Base-by-base conservation (phyloP, 2,888 invertebrate species). In the Crocallis elinguaria region DNA sequence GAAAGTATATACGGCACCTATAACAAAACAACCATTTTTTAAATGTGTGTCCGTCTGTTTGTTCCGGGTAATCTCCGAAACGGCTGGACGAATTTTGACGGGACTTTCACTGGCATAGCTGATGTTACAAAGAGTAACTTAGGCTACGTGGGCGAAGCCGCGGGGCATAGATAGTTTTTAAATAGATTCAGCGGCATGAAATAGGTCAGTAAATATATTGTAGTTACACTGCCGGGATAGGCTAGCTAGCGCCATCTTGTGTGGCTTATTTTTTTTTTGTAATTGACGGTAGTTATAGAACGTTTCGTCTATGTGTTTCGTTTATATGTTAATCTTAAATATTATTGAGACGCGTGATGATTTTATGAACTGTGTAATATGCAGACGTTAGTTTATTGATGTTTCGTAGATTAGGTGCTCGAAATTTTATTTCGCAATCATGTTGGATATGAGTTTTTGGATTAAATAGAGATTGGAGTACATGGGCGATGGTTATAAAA, bases 361-460 rank as follows among this genome's bases (percentile, higher is more conserved):
- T 48, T 48, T 54, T 54, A 54, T 54, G 53, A 54, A 54, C 33
- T 54, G 49, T 43, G 37, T 54, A 50, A 37, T 49, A 37, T 42
- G 30, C 41, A 49, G 33, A 46, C 16, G 36, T 44, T 39, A 44
- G 42, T 45, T 48, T 38, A 46, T 38, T 55, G 45, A 39, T 21
- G 48, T 49, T 49, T 49, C 21, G 23, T 44, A 54, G 43, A 16
- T 37, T 48, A 48, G 48, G 37, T 43, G 38, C 29, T 54, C 44
- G 49, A 44, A 49, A 44, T 17, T 49, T 54, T 54, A 44, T 49
- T 54, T 49, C 54, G 54, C 54, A 49, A 54, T 48, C 32, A 27
- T 3, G 7, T 45, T 39, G 35, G 25, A 42, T 17, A 27, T 42
- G n/a, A 21, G 17, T 14, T 38, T 32, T 19, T 29, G 33, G 23